Base-by-base conservation (phyloP, 2,888 invertebrate genomes). In the Cosmorhoe ocellata region DNA sequence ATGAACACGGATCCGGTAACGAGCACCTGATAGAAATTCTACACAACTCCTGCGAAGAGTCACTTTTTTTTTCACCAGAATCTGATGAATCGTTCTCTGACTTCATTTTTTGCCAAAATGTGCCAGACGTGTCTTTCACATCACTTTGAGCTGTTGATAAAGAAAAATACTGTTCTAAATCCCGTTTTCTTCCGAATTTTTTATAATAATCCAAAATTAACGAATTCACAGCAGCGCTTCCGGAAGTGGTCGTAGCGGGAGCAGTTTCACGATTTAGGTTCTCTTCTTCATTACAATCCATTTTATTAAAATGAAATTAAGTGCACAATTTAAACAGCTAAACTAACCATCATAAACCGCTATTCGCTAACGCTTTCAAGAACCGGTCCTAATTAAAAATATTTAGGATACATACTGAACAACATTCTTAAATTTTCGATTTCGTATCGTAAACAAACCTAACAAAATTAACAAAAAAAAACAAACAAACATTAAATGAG, bases 141-240 rank as follows among this genome's bases (percentile, higher is more conserved):
- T 90, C 88, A 71, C 73, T 76, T 49, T 87, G 81, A 30, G 86
- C 89, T 30, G 90, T 86, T 7, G 87, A 83, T 59, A 90, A 63
- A 32, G 89, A 92, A 78, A 95, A 93, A 74, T 93, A 95, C 64
- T 93, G 93, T 50, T 93, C 92, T 61, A 95, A 85, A 71, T 94
- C 92, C 26, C 92, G 81, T 66, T 92, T 93, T 61, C 92, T 91
- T 1, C 94, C 93, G 79, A 93, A 94, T 69, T 93, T 93, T 66
- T 92, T 90, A 70, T 93, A 95, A 75, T 95, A 95, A 68, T 94
- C 93, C 64, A 94, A 73, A 59, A 92, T 85, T 56, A 79, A 75
- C 33, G 85, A 75, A 63, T 87, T 90, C 44, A 90, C 77, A 36
- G 84, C 48, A 0, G 40, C 80, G 13, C 76, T 67, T 41, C 70